phyloP scores from a whole-genome alignment of 2,888 invertebrate genomes.

The Caenorhabditis panamensis region DNA sequence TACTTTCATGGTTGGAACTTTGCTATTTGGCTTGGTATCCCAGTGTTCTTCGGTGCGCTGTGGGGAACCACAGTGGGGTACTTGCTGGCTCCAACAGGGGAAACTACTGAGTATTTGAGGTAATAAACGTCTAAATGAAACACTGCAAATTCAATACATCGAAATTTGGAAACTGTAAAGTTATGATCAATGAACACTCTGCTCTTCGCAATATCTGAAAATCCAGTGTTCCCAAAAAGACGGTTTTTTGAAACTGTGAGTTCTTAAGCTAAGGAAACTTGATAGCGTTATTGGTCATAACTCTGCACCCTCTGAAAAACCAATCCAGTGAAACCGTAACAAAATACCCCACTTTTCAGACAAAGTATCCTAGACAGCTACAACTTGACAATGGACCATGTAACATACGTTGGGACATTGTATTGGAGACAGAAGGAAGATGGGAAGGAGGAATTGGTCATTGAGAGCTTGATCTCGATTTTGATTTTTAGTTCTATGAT shows the following conservation, averaged over 20 bases:
- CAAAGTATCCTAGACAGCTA: constrained; percentile 30
- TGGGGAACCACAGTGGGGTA: constrained; percentile 32
- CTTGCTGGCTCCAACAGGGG: constrained; percentile 24
- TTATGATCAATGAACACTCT: no score
- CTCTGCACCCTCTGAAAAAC: no score
- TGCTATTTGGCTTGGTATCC: constrained; percentile 28
- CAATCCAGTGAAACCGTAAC: not conserved
- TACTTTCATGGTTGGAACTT: constrained; percentile 37
- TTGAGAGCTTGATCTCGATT: constrained; percentile 17
- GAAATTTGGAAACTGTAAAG: no score
- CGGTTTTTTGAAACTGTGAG: not conserved
- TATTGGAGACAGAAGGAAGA: constrained; percentile 18
- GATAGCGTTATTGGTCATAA: no score
- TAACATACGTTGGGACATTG: constrained; percentile 20
- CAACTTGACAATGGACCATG: constrained; percentile 35
- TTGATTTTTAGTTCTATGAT: constrained; percentile 25
- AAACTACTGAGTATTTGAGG: constrained; percentile 37
- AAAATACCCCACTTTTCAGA: constrained; percentile 17
- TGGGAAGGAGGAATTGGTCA: constrained; percentile 23
- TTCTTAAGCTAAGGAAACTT: not conserved
- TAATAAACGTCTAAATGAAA: no score
- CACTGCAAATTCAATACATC: no score
- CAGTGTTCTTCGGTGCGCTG: constrained; percentile 22
- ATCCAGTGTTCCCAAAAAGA: no score
- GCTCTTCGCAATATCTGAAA: no score